Percentiles rank a stretch among this genome's conserved stretches.
Conservation (phyloP, 2,888 invertebrate species). For the Leptopilina myrica region DNA sequence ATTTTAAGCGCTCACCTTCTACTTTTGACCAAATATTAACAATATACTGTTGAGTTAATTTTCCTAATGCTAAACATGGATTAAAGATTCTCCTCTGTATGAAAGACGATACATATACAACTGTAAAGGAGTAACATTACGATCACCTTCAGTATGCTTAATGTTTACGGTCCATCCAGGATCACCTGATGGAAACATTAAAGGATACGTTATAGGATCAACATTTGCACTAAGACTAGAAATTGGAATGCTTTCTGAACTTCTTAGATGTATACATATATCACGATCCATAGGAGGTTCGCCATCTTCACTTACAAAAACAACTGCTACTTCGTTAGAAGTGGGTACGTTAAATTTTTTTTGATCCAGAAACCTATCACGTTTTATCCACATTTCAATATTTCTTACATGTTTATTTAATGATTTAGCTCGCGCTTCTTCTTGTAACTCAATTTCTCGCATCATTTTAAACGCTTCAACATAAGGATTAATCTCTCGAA, state of each 20-base stretch:
- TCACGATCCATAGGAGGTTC: no score
- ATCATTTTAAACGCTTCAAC: not conserved
- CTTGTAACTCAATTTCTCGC: not conserved
- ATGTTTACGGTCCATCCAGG: not conserved
- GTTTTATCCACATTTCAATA: not conserved
- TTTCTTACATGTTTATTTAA: not conserved
- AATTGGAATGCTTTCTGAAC: not conserved
- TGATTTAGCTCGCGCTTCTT: not conserved
- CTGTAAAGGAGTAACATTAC: no score
- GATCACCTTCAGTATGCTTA: no score
- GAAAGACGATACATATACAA: no score
- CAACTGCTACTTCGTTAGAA: no score
- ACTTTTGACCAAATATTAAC: not conserved
- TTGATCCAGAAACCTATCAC: not conserved
- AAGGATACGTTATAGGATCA: no score
- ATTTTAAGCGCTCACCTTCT: not conserved
- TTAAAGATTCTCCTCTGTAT: no score
- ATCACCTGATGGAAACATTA: not conserved
- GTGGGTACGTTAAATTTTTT: no score
- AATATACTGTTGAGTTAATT: not conserved
- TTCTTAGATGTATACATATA: not conserved
- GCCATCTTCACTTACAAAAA: no score
- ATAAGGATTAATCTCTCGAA: not conserved
- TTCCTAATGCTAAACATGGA: no score
- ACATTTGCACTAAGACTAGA: not conserved